Percentiles rank a stretch among this genome's conserved stretches.
These are phyloP conservation scores for Tubulanus polymorphus DNA, from an alignment of 2,888 invertebrate genomes.

Conservation along the genomic window DNA sequence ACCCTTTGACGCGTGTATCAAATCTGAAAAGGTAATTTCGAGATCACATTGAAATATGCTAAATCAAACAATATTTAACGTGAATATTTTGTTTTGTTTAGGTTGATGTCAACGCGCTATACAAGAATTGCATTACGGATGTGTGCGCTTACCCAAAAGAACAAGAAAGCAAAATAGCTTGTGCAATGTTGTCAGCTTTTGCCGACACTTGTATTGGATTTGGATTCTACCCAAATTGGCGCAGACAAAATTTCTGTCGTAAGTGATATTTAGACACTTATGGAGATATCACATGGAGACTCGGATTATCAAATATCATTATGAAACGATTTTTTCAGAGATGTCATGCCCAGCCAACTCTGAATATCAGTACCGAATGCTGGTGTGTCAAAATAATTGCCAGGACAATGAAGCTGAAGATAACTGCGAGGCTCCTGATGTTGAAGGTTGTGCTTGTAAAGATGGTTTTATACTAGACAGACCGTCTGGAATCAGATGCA, in stretches of 20 bases:
- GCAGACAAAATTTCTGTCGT: conserved; percentile 15
- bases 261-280: conserved; percentile 3
- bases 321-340: no score
- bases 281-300: no score
- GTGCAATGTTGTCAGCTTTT: conserved; percentile 11
- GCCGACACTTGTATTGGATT: conserved; percentile 10
- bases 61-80: no score
- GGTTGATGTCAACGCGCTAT: conserved; percentile 15
- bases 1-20: conserved; percentile 27
- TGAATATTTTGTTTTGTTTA: no score
- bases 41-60: no score
- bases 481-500: no score
- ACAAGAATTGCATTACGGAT: conserved; percentile 11
- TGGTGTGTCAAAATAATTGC: not conserved
- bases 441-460: conserved; percentile 41
- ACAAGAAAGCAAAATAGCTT: conserved; percentile 2
- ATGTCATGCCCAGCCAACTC: not conserved
- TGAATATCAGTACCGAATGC: not conserved
- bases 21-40: conserved; percentile 19
- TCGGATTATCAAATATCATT: no score
- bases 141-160: conserved; percentile 8
- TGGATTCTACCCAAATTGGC: conserved; percentile 13
- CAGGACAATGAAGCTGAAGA: no score
- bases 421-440: conserved; percentile 17
- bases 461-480: conserved; percentile 30